These are phyloP conservation scores for Suillia variegata DNA, from an alignment of 2,888 invertebrate species.

Conservation along the genomic window DNA sequence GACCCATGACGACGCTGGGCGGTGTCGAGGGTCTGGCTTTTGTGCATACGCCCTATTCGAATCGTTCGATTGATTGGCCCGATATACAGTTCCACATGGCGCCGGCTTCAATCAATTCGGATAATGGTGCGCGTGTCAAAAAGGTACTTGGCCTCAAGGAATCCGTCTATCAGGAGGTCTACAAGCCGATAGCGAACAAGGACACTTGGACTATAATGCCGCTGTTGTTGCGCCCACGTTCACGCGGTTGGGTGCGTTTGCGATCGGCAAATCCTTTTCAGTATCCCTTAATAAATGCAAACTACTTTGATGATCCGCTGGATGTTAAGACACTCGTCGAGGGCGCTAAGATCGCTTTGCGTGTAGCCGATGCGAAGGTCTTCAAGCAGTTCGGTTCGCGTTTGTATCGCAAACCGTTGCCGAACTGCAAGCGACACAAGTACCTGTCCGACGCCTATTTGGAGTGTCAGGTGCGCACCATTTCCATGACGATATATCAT, in stretches of 20 bases:
- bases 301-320: conserved; percentile 83
- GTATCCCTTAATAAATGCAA: conserved; percentile 87
- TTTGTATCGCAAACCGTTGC: conserved; percentile 75
- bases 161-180: conserved; percentile 78
- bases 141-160: conserved; percentile 82
- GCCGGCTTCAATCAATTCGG: conserved; percentile 84
- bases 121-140: conserved; percentile 74
- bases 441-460: conserved; percentile 83
- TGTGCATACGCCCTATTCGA: conserved; percentile 83
- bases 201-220: conserved; percentile 83
- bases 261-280: conserved; percentile 83
- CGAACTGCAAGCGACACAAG: conserved; percentile 75
- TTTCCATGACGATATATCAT: conserved; percentile 90
- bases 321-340: conserved; percentile 84
- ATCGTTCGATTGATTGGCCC: conserved; percentile 78
- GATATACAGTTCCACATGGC: conserved; percentile 94
- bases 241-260: conserved; percentile 77
- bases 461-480: conserved; percentile 84
- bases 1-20: conserved; percentile 86
- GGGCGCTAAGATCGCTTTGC: conserved; percentile 77
- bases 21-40: conserved; percentile 89
- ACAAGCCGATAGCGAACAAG: conserved; percentile 77
- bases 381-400: conserved; percentile 82
- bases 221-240: conserved; percentile 77
- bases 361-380: conserved; percentile 75